A percentile compares a stretch with the other conserved stretches of the same genome.
phyloP scores from a whole-genome alignment of 2,888 invertebrate genomes.

The Drosophila anomalata region DNA sequence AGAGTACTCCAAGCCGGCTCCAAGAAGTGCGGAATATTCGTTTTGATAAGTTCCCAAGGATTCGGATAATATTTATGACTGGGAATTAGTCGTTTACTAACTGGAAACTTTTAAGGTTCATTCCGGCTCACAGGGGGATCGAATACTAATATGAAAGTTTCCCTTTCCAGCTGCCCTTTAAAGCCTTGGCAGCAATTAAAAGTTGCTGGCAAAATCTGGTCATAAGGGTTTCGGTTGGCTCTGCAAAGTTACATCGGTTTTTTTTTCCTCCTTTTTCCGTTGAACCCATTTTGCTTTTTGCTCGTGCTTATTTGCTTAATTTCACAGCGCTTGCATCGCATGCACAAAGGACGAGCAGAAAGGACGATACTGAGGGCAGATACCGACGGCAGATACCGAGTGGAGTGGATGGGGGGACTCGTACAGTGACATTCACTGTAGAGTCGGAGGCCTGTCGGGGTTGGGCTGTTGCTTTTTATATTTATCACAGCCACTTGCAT shows the following conservation, averaged over 20 bases:
- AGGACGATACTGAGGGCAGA: conserved; percentile 1
- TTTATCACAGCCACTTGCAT: conserved; percentile 77
- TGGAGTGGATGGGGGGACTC: neutral
- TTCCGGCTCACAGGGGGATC: neutral
- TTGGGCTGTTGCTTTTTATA: conserved; percentile 46
- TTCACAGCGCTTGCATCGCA: conserved; percentile 64
- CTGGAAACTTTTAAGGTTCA: neutral
- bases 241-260: conserved; percentile 44
- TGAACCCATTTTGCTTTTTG: conserved; percentile 28
- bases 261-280: conserved; percentile 20
- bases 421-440: conserved; percentile 17
- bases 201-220: conserved; percentile 25
- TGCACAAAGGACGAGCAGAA: conserved; percentile 56
- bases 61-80: neutral
- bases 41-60: conserved; percentile 36
- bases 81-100: neutral
- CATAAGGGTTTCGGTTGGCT: conserved; percentile 39
- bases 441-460: conserved; percentile 22
- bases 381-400: neutral
- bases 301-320: conserved; percentile 76
- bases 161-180: conserved; percentile 26
- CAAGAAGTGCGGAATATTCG: conserved; percentile 1
- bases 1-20: conserved; percentile 20
- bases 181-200: conserved; percentile 59
- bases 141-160: neutral